Percentiles rank a stretch among this genome's conserved stretches.
Evolutionary conservation across 2,888 invertebrate species (phyloP).

Genomic region (Artemia sp.): DNA sequence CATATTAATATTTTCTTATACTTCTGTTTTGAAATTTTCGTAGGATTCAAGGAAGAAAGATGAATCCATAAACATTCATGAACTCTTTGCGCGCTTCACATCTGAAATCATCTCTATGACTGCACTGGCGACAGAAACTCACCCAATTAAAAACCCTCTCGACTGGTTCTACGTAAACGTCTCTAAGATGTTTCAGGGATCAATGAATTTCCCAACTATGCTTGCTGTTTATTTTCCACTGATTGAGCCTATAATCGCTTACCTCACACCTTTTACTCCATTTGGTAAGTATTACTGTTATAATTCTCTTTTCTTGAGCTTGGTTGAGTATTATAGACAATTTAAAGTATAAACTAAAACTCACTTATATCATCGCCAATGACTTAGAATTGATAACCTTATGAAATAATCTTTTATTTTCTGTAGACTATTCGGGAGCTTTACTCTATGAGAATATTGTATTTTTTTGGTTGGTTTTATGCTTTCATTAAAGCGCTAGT

Average conservation of each 20-base stretch:
- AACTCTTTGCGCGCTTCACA: background rate
- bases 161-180: conserved; percentile 13
- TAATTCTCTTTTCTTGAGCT: too few relatives aligned
- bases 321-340: too few relatives aligned
- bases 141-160: conserved; percentile 7
- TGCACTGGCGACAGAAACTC: conserved; percentile 10
- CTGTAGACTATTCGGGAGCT: too few relatives aligned
- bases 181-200: background rate
- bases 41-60: background rate
- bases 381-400: too few relatives aligned
- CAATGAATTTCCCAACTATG: conserved; percentile 11
- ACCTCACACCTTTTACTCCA: background rate
- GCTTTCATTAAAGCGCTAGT: too few relatives aligned
- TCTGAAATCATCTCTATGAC: background rate
- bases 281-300: background rate
- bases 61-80: background rate
- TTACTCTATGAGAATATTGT: too few relatives aligned
- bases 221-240: background rate
- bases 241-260: background rate
- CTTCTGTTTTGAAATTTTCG: background rate
- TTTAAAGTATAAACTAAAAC: too few relatives aligned
- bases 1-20: too few relatives aligned
- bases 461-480: too few relatives aligned
- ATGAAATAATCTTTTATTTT: too few relatives aligned
- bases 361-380: too few relatives aligned